These are phyloP conservation scores for Chaetophractus vellerosus DNA, from an alignment of 2,797 vertebrate genomes.

Conservation along the genomic window DNA sequence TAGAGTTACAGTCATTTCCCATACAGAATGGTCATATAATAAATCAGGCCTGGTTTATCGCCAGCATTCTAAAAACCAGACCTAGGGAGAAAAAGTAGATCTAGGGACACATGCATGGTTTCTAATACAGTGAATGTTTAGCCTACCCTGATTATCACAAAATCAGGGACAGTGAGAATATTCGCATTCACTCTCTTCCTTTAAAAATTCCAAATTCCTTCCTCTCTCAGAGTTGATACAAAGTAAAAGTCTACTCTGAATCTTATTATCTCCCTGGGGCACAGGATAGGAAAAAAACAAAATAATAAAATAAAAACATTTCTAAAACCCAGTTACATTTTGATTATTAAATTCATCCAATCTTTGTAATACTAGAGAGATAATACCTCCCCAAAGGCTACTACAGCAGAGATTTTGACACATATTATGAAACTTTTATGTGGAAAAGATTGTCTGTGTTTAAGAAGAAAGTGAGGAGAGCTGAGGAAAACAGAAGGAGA, in stretches of 20 bases:
- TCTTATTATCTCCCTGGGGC: not conserved
- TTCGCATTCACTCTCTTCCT: not conserved
- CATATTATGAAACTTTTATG: not conserved
- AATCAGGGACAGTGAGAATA: no score
- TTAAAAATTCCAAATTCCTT: constrained; percentile 27
- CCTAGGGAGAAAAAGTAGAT: no score
- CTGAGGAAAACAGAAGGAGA: constrained; percentile 41
- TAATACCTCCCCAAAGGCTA: not conserved
- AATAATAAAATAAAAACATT: constrained; percentile 5
- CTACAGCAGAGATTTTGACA: constrained; percentile 1
- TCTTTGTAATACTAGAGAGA: not conserved
- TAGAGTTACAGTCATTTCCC: no score
- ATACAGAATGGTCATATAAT: no score
- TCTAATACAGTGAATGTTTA: no score
- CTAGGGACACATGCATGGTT: no score
- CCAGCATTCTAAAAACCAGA: no score
- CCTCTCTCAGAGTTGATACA: not conserved
- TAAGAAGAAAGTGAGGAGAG: constrained; percentile 38
- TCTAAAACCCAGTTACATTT: constrained; percentile 43
- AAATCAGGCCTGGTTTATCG: no score
- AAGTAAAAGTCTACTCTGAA: constrained; percentile 27
- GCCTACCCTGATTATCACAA: no score
- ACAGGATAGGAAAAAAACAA: not conserved
- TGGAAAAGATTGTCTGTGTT: not conserved
- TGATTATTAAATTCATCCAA: constrained; percentile 14